Evolutionary conservation across 2,113 vertebrate species (phyloP), one percentile per base, ranked within the genome.

Genomic region (Marcusenius ussheri): DNA sequence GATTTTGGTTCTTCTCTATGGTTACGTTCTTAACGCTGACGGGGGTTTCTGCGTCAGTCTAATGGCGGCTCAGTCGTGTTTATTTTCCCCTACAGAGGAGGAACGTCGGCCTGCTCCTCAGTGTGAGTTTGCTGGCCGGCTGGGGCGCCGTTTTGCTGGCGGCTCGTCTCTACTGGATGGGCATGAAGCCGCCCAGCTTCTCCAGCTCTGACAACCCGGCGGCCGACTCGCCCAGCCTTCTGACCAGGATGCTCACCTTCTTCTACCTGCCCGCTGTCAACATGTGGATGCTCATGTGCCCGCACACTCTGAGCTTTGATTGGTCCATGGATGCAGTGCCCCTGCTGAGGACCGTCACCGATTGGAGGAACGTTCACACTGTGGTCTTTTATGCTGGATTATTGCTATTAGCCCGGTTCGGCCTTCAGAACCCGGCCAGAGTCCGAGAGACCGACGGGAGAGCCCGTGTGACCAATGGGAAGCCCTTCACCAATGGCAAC

Each of bases 271-370:
- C 98, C n/a, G 95, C 97, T 83, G 95, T 97, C 93, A 99, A 99
- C 93, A 94, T 97, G 77, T 98, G 98, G 98, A 96, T 99, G 83
- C 94, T 99, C 92, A 95, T 99, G 45, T 99, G 97, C 94, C 98
- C 98, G 0, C 96, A 98, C 93, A 98, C 94, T 1, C 97, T 99
- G 90, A 99, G 98, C 93, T 99, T 99, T 92, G 98, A 99, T 92
- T 99, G 98, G 98, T 99, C 98, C 8, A 99, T 99, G 98, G 98
- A 99, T 85, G 97, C 98, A 0, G 94, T 99, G 94, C 98, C 98
- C 94, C 95, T 99, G 93, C 95, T 99, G 91, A 97, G 96, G 95
- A 95, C 94, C 89, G 3, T 97, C 42, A 94, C 95, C 0, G 98
- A 99, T 89, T 97, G 96, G 97, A 97, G 98, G 95, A 99, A 99